These are phyloP conservation scores for Drosophila sechellia DNA, from an alignment of 1,140 invertebrate species.

Conservation along the genomic window DNA sequence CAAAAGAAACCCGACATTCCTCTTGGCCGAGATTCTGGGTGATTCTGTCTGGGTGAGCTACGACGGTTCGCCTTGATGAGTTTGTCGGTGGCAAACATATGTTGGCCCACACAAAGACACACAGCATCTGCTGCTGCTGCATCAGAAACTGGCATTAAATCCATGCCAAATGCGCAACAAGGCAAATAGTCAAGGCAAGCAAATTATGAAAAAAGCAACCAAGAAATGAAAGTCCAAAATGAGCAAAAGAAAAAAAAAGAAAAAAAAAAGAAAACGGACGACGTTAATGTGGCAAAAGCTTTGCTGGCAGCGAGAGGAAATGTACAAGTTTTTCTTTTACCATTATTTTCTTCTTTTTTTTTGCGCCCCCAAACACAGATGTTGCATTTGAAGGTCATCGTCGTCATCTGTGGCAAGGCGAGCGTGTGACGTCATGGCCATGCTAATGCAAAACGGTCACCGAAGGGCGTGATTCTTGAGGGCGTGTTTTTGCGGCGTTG, in stretches of 20 bases:
- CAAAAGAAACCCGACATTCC: slow-evolving; percentile 23
- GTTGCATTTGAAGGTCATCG: slow-evolving; percentile 43
- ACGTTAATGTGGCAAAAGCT: slow-evolving; percentile 67
- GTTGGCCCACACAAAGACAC: slow-evolving; percentile 47
- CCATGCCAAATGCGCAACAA: slow-evolving; percentile 63
- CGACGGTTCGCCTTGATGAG: slow-evolving; percentile 43
- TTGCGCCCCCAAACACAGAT: slow-evolving; percentile 16
- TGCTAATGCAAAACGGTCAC: slow-evolving; percentile 55
- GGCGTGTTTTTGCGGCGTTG: slow-evolving; percentile 15
- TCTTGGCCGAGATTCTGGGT: slow-evolving; percentile 10
- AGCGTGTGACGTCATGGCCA: slow-evolving; percentile 53
- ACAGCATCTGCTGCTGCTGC: too few relatives aligned
- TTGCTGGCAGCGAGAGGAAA: slow-evolving; percentile 30
- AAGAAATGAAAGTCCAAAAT: slow-evolving; percentile 60
- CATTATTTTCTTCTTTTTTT: slow-evolving; percentile 2
- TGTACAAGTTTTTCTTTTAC: slow-evolving; percentile 11
- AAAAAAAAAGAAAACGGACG: slow-evolving; percentile 37
- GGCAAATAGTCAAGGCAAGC: slow-evolving; percentile 64
- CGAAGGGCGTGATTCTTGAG: slow-evolving; percentile 20
- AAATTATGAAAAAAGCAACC: slow-evolving; percentile 67
- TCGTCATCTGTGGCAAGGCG: slow-evolving; percentile 2
- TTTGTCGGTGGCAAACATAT: slow-evolving; percentile 59
- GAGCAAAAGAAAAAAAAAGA: slow-evolving; percentile 30
- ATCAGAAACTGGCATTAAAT: slow-evolving; percentile 1
- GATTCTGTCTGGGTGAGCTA: slow-evolving; percentile 15